Conservation (phyloP, 1,140 invertebrate genomes). For the Drosophila carrolli region DNA sequence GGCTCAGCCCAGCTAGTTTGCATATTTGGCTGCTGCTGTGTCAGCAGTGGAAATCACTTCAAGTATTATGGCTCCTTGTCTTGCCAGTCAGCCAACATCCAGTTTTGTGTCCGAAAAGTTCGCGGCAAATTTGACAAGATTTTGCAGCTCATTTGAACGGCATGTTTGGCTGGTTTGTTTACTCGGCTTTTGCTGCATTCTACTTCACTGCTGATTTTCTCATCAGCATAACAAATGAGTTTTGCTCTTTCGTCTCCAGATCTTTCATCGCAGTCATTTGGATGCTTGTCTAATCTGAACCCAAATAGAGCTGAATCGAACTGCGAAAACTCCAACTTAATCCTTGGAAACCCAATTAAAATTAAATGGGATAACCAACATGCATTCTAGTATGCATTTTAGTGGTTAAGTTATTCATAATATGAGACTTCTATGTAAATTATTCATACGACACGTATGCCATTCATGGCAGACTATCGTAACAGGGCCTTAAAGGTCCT, state of each 20-base stretch:
- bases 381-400: too few relatives aligned
- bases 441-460: too few relatives aligned
- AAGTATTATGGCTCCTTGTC: constrained; percentile 50
- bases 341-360: neutral
- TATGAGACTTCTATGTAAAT: too few relatives aligned
- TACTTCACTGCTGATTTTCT: constrained; percentile 55
- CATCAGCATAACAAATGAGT: constrained; percentile 46
- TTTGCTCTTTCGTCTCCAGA: constrained; percentile 15
- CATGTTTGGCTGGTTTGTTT: constrained; percentile 26
- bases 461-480: too few relatives aligned
- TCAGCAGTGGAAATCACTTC: constrained; percentile 58
- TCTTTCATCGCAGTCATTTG: constrained; percentile 7
- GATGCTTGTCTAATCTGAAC: constrained; percentile 1
- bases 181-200: constrained; percentile 33
- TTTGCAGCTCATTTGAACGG: constrained; percentile 57
- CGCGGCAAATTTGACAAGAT: constrained; percentile 60
- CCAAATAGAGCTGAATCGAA: neutral
- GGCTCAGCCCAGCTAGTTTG: constrained; percentile 45
- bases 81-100: constrained; percentile 12
- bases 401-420: too few relatives aligned
- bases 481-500: too few relatives aligned
- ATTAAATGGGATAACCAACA: neutral
- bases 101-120: constrained; percentile 55
- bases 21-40: constrained; percentile 47
- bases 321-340: neutral